phyloP scores from a whole-genome alignment of 1,140 invertebrate species.

The Drosophila nebulosa region DNA sequence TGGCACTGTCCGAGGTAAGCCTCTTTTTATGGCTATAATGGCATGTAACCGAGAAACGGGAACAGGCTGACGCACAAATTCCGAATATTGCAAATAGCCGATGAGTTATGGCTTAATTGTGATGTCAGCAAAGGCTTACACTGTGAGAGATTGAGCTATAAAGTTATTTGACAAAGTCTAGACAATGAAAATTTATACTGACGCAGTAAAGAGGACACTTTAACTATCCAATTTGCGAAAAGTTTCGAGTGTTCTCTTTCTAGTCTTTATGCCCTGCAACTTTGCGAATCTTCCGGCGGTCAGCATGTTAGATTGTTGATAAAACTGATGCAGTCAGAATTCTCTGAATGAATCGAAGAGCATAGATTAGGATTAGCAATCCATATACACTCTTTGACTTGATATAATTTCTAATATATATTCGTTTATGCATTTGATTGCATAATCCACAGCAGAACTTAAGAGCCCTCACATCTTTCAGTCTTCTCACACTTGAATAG shows the following conservation, averaged over 20 bases:
- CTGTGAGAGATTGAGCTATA: constrained; percentile 9
- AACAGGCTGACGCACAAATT: constrained; percentile 44
- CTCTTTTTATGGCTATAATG: constrained; percentile 58
- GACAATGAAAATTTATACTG: not conserved
- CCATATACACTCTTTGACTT: too few relatives aligned
- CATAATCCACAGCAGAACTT: constrained; percentile 29
- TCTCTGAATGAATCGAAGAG: too few relatives aligned
- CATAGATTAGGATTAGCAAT: too few relatives aligned
- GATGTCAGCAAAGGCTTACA: constrained; percentile 32
- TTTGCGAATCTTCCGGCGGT: too few relatives aligned
- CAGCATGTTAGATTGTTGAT: too few relatives aligned
- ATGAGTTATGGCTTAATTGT: constrained; percentile 71
- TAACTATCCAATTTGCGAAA: not conserved
- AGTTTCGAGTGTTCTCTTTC: not conserved
- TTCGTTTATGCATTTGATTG: constrained; percentile 16
- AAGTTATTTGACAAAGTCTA: constrained; percentile 33
- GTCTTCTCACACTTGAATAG: constrained; percentile 35
- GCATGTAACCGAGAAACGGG: constrained; percentile 57
- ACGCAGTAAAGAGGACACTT: not conserved
- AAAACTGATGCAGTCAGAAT: too few relatives aligned
- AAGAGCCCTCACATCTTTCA: constrained; percentile 15
- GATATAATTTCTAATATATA: not conserved
- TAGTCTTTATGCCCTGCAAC: too few relatives aligned
- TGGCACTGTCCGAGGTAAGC: constrained; percentile 32
- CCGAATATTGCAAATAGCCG: constrained; percentile 37